These are phyloP conservation scores for Hylaeus volcanicus DNA, from an alignment of 1,140 invertebrate species.

Conservation along the genomic window DNA sequence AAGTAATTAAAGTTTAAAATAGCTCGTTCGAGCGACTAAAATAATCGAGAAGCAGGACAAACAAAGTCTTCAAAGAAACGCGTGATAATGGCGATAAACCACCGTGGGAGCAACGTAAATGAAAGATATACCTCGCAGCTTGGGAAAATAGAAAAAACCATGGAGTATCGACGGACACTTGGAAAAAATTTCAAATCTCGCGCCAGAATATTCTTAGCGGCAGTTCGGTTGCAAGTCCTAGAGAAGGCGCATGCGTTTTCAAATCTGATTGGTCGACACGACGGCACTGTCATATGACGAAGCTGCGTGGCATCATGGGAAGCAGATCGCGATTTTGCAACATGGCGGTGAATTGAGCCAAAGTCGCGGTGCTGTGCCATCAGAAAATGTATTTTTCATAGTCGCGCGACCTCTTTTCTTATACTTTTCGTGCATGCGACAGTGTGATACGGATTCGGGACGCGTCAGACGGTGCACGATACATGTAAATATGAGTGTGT, in stretches of 20 bases:
- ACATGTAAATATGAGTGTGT: slow-evolving; percentile 71
- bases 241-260: slow-evolving; percentile 29
- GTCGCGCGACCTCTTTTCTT: slow-evolving; percentile 57
- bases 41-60: too few species aligned
- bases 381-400: slow-evolving; percentile 72
- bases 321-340: slow-evolving; percentile 75
- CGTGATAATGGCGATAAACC: too few species aligned
- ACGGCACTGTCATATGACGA: slow-evolving; percentile 75
- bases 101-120: too few species aligned
- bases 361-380: slow-evolving; percentile 72
- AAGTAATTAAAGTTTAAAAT: too few species aligned
- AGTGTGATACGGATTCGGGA: slow-evolving; percentile 55
- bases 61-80: too few species aligned
- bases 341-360: slow-evolving; percentile 74
- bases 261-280: slow-evolving; percentile 58
- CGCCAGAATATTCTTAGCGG: slow-evolving; percentile 31
- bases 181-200: slow-evolving; percentile 41
- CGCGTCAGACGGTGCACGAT: slow-evolving; percentile 41
- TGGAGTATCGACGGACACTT: not conserved
- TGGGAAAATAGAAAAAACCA: too few species aligned
- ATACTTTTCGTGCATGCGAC: slow-evolving; percentile 39
- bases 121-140: too few species aligned
- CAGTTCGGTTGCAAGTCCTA: not conserved
- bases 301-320: slow-evolving; percentile 72
- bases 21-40: not conserved